Evolutionary conservation across 2,888 invertebrate species (phyloP), one percentile per base, ranked within the genome.

Genomic region (Phyto melanocephala): DNA sequence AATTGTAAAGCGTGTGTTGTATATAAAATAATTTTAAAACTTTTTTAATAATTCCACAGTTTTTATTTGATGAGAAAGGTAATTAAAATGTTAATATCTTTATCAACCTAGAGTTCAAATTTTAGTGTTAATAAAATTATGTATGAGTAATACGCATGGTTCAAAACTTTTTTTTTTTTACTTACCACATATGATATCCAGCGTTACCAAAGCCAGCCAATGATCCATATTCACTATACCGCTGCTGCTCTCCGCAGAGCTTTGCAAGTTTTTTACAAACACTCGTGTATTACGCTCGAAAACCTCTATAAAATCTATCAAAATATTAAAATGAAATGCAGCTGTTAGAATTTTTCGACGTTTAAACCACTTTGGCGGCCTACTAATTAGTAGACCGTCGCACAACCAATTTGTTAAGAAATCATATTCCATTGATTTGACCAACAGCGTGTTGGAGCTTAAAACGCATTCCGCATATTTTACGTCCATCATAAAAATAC

Each of bases 251-350:
- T 94, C 89, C 0, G 81, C 81, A 72, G 92, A 92, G 15, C 92
- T 89, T 35, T 93, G 92, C 33, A 87, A 15, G 15, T 85, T 58
- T 13, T 76, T 13, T 92, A 89, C 80, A 95, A 90, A 22, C 92
- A 91, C 58, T 89, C 90, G 24, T 92, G 86, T 91, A 81, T 94
- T 94, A 72, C 93, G 92, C 84, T 95, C 93, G 87, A 96, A 95
- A 0, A 94, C 92, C 1, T 93, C 93, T 10, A 95, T 88, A 88
- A 95, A 95, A 84, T 94, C 93, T 86, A 95, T 94, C 50, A 96
- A 90, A 76, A 95, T 95, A 85, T 94, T 94, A 88, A 95, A 95
- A 89, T 96, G 96, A 89, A 96, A 96, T 0, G 95, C 93, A 0
- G 95, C 95, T 0, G 95, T 95, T 76, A 96, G 88, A 77, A 95